Base-by-base conservation (phyloP, 1,140 invertebrate genomes). In the Tyrophagus putrescentiae region DNA sequence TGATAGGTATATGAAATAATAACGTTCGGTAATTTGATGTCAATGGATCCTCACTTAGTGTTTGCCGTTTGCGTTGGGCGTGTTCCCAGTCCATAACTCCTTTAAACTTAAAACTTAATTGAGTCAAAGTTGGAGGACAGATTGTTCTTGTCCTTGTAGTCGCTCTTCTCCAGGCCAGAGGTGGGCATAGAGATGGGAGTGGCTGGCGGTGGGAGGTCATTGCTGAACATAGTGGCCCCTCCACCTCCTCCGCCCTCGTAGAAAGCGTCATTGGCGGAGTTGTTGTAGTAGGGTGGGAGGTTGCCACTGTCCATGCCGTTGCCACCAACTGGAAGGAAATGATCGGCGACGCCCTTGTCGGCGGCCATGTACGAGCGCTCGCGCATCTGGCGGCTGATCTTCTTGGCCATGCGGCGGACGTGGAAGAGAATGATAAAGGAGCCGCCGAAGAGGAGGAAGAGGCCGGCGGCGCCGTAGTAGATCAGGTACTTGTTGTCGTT, bases 351-450 rank as follows among this genome's bases (percentile, higher is more conserved):
- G 18, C 45, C 45, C 34, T 59, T 59, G 27, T 59, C 57, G 28
- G 18, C 18, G 9, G 5, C n/a, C 39, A 59, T 29, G 25, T 59
- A 59, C 1, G 57, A 9, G 4, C 29, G 34, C 33, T 59, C 57
- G 7, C 57, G 34, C 57, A 59, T 59, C 36, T 59, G 57, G 28
- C n/a, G 16, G 9, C 41, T 45, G 4, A 59, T 59, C 39, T 59
- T 59, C 25, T 59, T 59, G 6, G 57, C 57, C 34, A 59, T 28
- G 7, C 57, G 11, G 18, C 57, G 3, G 2, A 59, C 39, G 25
- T 59, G 57, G 21, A 44, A 44, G 5, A 59, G 25, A 4, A 59
- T 59, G 7, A 59, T 45, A 32, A 44, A 42, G 11, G 57, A 59
- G 4, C 39, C 57, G 4, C 18, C 7, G 25, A 59, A 59, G n/a